A percentile compares a stretch with the other conserved stretches of the same genome.
Evolutionary conservation across 1,140 invertebrate genomes (phyloP).

Genomic region (Tribolium castaneum): DNA sequence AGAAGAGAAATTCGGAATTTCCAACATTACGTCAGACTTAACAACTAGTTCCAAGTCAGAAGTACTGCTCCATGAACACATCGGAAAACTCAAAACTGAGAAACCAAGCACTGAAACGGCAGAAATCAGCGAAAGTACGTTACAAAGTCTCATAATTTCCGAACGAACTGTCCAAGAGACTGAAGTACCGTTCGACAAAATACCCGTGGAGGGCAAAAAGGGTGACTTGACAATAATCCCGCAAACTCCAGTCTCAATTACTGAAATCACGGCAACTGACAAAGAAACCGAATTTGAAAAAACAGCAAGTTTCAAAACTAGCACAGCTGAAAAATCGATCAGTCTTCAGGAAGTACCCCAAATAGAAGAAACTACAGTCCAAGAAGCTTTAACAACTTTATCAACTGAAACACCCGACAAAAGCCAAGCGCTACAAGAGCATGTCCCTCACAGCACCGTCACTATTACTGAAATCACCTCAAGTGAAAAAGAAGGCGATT

Average conservation of each 20-base stretch:
- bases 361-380: slow-evolving; percentile 33
- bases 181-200: slow-evolving; percentile 57
- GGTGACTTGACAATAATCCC: slow-evolving; percentile 51
- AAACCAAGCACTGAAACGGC: slow-evolving; percentile 46
- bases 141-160: slow-evolving; percentile 65
- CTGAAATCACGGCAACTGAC: slow-evolving; percentile 58
- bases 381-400: slow-evolving; percentile 46
- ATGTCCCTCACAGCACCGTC: slow-evolving; percentile 63
- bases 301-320: neutral
- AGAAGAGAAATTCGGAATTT: slow-evolving; percentile 58
- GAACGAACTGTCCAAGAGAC: slow-evolving; percentile 65
- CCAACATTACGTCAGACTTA: slow-evolving; percentile 46
- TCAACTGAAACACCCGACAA: slow-evolving; percentile 56
- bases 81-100: slow-evolving; percentile 40
- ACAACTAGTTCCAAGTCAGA: slow-evolving; percentile 42
- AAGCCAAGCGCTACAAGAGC: slow-evolving; percentile 52
- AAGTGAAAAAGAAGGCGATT: slow-evolving; percentile 63
- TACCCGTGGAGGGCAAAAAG: slow-evolving; percentile 43
- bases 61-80: slow-evolving; percentile 49
- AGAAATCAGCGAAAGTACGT: slow-evolving; percentile 60
- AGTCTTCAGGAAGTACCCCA: slow-evolving; percentile 33
- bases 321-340: slow-evolving; percentile 37
- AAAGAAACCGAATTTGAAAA: slow-evolving; percentile 46
- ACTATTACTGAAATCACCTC: slow-evolving; percentile 62
- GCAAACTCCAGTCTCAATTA: slow-evolving; percentile 61